Evolutionary conservation across 2,113 vertebrate species (phyloP), one percentile per base, ranked within the genome.

Genomic region (Phycodurus eques): DNA sequence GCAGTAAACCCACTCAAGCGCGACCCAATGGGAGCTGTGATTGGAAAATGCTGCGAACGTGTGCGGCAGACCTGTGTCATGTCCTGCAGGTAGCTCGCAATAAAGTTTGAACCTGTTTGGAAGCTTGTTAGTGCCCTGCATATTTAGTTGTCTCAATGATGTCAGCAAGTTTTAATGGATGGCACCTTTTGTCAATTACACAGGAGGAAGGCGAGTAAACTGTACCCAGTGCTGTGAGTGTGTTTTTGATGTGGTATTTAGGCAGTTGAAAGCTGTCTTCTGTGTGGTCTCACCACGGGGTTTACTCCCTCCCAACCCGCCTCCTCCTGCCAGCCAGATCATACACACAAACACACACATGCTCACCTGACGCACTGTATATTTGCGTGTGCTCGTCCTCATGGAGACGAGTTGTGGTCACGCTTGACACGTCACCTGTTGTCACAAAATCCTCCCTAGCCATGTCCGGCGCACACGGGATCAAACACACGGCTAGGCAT

Each of bases 91-190:
- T 31, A 74, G 74, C 80, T 46, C 62, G 60, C 66, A 43, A 85
- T 87, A 83, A 80, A 85, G 80, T 84, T 79, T 83, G 85, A 87
- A 87, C 84, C 84, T 86, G 81, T 83, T 83, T 83, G 78, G 76
- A 70, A 83, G 77, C 88, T 88, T 67, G 79, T 91, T 88, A 88
- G 86, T 88, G 86, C 80, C 83, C 85, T 79, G 80, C 85, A 85
- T 85, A 81, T 84, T 85, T 85, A 85, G 81, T 78, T 53, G 79
- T 80, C 80, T 88, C 78, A 85, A 80, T 89, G 83, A 90, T 90
- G 89, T 92, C 90, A 90, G 90, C 90, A 88, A 87, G 77, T 92
- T 92, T 89, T 91, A 92, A 92, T 88, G 88, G 86, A 83, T 73
- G 66, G 81, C 91, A 92, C 86, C 88, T 91, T 92, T 90, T 87